Evolutionary conservation across 2,797 vertebrate genomes (phyloP).

Genomic region (Moxostoma hubbsi): DNA sequence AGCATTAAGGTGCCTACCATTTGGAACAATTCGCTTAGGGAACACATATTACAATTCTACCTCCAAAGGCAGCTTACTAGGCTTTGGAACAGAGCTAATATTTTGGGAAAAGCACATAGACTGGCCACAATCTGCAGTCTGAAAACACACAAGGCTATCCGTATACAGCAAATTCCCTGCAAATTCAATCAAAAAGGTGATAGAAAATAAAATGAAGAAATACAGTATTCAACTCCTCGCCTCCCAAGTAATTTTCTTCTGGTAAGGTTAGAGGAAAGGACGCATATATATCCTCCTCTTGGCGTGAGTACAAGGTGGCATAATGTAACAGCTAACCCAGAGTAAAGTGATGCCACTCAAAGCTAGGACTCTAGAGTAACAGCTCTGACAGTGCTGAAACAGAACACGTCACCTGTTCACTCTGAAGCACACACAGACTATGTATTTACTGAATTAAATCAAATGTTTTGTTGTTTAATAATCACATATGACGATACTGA

Average conservation of each 20-base stretch:
- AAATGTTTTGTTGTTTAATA: too few relatives aligned
- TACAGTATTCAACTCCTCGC: conserved; percentile 6
- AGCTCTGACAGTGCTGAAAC: conserved; percentile 6
- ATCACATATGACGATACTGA: too few relatives aligned
- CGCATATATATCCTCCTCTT: conserved; percentile 33
- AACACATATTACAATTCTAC: too few relatives aligned
- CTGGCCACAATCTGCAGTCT: background rate
- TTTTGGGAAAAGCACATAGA: conserved; percentile 13
- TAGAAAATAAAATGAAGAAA: background rate
- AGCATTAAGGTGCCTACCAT: too few relatives aligned
- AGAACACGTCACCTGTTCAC: too few relatives aligned
- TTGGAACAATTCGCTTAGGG: too few relatives aligned
- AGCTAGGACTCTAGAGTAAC: conserved; percentile 33
- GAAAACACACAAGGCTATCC: conserved; percentile 18
- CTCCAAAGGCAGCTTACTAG: too few relatives aligned
- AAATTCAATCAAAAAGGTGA: conserved; percentile 19
- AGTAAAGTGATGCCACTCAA: conserved; percentile 33
- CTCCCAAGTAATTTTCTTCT: conserved; percentile 16
- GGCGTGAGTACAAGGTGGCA: conserved; percentile 21
- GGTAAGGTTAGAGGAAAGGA: conserved; percentile 23
- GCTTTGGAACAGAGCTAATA: background rate
- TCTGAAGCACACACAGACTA: too few relatives aligned
- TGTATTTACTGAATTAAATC: too few relatives aligned
- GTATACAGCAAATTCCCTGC: background rate
- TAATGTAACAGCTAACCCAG: conserved; percentile 19